These are phyloP conservation scores for Valencia hispanica DNA, from an alignment of 2,797 vertebrate genomes.

Conservation along the genomic window DNA sequence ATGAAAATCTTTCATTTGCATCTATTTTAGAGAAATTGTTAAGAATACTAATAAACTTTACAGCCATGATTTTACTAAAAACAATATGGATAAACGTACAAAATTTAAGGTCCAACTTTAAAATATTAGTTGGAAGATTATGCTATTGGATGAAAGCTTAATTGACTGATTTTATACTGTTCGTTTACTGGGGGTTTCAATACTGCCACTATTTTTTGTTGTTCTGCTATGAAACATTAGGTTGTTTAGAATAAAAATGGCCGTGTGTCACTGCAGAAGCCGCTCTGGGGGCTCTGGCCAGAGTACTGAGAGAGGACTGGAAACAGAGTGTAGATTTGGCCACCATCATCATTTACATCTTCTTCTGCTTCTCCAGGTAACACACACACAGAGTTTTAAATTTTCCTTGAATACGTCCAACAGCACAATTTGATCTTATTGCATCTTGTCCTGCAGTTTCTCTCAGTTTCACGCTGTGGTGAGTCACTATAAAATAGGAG, in stretches of 20 bases:
- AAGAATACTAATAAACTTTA: not conserved
- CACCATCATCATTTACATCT: constrained; percentile 89
- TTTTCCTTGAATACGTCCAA: not conserved
- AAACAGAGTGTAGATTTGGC: constrained; percentile 97
- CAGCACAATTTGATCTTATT: not conserved
- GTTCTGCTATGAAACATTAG: not conserved
- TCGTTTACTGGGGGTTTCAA: not conserved
- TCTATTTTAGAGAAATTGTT: not conserved
- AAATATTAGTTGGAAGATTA: not conserved
- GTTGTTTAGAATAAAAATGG: not conserved
- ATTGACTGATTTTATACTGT: too few species aligned
- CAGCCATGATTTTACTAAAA: not conserved
- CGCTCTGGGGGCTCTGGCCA: constrained; percentile 90
- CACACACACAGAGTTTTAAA: not conserved
- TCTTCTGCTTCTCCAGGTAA: constrained; percentile 78
- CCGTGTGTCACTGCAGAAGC: constrained; percentile 82
- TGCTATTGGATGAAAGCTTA: not conserved
- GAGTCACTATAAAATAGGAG: constrained; percentile 96
- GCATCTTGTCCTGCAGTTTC: constrained; percentile 70
- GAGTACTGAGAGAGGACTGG: constrained; percentile 97
- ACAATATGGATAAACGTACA: not conserved
- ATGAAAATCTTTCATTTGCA: not conserved
- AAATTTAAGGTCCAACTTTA: not conserved
- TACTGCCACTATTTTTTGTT: not conserved
- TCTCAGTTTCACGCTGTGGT: constrained; percentile 92